Base-by-base conservation (phyloP, 2,113 vertebrate species). In the Hyperopisus bebe region DNA sequence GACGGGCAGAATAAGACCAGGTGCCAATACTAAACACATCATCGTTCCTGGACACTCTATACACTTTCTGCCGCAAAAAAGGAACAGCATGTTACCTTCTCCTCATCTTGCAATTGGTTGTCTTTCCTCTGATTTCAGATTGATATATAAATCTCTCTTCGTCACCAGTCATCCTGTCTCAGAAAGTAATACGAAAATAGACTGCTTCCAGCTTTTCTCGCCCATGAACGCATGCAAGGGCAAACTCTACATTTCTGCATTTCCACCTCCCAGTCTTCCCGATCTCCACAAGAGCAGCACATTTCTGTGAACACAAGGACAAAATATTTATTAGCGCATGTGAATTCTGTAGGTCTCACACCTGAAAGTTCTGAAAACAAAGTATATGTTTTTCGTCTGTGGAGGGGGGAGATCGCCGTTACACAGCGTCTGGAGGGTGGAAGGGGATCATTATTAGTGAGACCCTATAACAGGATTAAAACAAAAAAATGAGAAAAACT, bases 101-200 rank as follows among this genome's bases (percentile, higher is more conserved):
- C 88, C 86, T 90, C 91, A 92, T 86, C 91, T 8, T 91, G 83
- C 90, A 89, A 93, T 91, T 94, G 91, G 92, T 90, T 92, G 90
- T 93, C 58, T 90, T 93, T 89, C 90, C 92, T 94, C 90, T 89
- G 84, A 90, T 94, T 46, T 91, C 84, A 93, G 46, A 89, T 93
- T 82, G 90, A 91, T 88, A 93, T 95, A 92, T 74, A 92, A 91
- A 93, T 96, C 93, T 93, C 89, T 89, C 94, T 94, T 94, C 93
- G 93, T 88, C 87, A 87, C 91, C 92, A 91, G 94, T 93, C 93
- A 93, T 70, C 7, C 17, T 89, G 88, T 53, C 88, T 90, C 89
- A 88, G 83, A 70, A 90, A 91, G 70, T 84, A 87, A 90, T 91
- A 88, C 89, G 55, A 88, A 91, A 90, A 90, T 90, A 91, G 83